These are phyloP conservation scores for Ephestia elutella DNA, from an alignment of 1,140 invertebrate species.

Conservation along the genomic window DNA sequence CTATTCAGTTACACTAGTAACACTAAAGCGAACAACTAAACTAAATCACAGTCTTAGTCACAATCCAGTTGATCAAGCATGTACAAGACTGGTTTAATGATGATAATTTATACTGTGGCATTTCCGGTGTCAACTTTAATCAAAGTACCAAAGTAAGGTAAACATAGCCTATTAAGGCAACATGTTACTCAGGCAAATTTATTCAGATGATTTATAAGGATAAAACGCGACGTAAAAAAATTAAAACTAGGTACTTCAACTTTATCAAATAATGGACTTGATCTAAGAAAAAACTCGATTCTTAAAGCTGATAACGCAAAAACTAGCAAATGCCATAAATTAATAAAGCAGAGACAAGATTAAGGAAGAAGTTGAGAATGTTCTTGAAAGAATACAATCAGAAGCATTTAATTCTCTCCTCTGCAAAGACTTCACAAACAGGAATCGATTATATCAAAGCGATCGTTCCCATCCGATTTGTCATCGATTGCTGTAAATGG, in stretches of 20 bases:
- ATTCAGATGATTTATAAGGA: background rate
- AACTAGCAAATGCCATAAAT: no score
- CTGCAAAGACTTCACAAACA: conserved; percentile 9
- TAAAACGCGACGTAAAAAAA: background rate
- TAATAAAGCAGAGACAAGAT: no score
- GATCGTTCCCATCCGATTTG: conserved; percentile 31
- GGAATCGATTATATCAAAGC: conserved; percentile 1
- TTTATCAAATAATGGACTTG: no score
- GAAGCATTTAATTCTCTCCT: background rate
- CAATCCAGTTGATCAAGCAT: background rate
- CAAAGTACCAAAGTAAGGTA: background rate
- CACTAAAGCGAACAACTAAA: background rate
- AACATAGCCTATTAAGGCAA: background rate
- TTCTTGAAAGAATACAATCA: no score
- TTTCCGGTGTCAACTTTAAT: background rate
- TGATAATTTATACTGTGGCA: background rate
- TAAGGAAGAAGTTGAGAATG: no score
- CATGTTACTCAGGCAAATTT: background rate
- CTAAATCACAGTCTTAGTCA: background rate
- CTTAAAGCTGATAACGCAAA: no score
- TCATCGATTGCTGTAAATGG: conserved; percentile 15
- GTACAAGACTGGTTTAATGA: background rate
- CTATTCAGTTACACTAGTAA: background rate
- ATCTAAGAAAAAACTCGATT: no score
- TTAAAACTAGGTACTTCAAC: no score